Evolutionary conservation across 2,888 invertebrate genomes (phyloP).

Genomic region (Mongoloraphidia duomilia): DNA sequence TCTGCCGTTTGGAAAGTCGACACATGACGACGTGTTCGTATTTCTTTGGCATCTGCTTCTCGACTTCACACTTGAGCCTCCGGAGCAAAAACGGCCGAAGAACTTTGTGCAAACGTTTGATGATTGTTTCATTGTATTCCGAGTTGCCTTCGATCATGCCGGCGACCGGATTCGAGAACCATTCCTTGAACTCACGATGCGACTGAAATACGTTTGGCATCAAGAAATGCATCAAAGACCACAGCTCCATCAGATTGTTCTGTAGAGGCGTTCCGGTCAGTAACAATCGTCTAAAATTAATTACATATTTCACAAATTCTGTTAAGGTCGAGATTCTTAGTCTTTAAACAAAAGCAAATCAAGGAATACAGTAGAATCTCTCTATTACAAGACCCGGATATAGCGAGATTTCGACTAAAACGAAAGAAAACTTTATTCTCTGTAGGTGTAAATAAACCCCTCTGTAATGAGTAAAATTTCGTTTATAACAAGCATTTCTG

Average conservation of each 20-base stretch:
- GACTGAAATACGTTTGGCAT: conserved; percentile 96
- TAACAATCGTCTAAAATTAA: conserved; percentile 56
- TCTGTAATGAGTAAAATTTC: no score
- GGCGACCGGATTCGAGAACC: conserved; percentile 96
- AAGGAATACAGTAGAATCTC: neutral
- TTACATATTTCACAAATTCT: conserved; percentile 1
- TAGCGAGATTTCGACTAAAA: no score
- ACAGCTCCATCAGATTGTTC: conserved; percentile 91
- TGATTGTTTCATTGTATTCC: conserved; percentile 81
- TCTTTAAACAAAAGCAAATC: conserved; percentile 8
- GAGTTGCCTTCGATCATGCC: conserved; percentile 90
- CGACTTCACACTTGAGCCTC: conserved; percentile 86
- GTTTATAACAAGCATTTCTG: no score
- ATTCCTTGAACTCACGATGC: conserved; percentile 92
- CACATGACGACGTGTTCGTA: conserved; percentile 92
- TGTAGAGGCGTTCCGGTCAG: conserved; percentile 92
- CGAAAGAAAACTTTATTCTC: no score
- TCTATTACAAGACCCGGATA: no score
- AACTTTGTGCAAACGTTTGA: conserved; percentile 82
- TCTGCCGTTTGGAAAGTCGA: conserved; percentile 85
- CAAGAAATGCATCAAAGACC: conserved; percentile 96
- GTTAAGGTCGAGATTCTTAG: neutral
- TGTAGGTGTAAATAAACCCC: no score
- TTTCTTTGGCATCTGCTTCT: conserved; percentile 94
- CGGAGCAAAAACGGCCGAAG: conserved; percentile 86